Conservation (phyloP, 2,113 vertebrate species). For the Scomber scombrus region DNA sequence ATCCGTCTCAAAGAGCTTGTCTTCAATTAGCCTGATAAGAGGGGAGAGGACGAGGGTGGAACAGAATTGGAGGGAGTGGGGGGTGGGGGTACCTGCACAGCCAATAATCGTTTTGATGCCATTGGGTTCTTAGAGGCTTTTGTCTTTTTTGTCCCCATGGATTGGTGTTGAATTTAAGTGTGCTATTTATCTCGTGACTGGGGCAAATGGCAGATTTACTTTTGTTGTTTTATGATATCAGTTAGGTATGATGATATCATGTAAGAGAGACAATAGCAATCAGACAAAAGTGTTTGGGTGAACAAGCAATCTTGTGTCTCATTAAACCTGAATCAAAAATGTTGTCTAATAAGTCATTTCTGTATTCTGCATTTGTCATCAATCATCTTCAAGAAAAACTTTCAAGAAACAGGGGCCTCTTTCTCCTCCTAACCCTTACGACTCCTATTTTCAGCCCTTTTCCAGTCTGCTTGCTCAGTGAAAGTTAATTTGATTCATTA, state of each 20-base stretch:
- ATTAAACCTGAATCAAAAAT: constrained; percentile 87
- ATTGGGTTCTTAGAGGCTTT: constrained; percentile 77
- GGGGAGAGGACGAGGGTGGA: constrained; percentile 67
- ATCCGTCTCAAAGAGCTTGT: constrained; percentile 82
- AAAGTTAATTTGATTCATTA: constrained; percentile 96
- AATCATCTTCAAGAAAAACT: constrained; percentile 83
- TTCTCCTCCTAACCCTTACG: constrained; percentile 80
- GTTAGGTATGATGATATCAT: constrained; percentile 53
- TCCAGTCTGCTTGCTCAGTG: constrained; percentile 82
- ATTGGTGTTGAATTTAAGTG: constrained; percentile 63
- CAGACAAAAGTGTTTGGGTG: neutral
- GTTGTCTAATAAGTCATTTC: constrained; percentile 70
- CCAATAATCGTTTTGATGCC: constrained; percentile 76
- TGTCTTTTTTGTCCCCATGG: constrained; percentile 67
- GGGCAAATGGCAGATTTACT: constrained; percentile 67
- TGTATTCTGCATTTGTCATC: constrained; percentile 90
- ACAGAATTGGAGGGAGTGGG: constrained; percentile 32
- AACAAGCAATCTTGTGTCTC: constrained; percentile 65
- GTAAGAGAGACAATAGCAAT: constrained; percentile 20
- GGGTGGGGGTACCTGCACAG: constrained; percentile 69
- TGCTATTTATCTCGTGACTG: constrained; percentile 60
- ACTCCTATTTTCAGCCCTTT: constrained; percentile 82
- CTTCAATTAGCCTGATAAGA: constrained; percentile 86
- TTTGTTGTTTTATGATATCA: constrained; percentile 57
- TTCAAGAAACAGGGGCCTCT: constrained; percentile 82